phyloP scores from a whole-genome alignment of 2,888 invertebrate genomes.

The Salpingus planirostris region DNA sequence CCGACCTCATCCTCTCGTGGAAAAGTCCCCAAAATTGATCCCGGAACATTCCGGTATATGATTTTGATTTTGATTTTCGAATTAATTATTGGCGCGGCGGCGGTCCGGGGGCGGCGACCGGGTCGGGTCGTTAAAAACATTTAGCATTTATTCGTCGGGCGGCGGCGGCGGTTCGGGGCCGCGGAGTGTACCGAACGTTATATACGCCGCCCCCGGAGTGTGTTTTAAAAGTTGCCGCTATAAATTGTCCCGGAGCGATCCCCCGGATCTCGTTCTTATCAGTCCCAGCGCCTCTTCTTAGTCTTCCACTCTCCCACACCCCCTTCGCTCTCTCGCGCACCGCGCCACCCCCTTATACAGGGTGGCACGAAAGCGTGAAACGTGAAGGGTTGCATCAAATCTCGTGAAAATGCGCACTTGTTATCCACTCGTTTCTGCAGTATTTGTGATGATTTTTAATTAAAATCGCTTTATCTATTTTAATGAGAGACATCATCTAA shows the following conservation, averaged over 20 bases:
- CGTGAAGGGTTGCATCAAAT: no score
- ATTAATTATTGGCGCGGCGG: no score
- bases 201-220: constrained; percentile 40
- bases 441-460: neutral
- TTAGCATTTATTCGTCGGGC: no score
- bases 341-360: constrained; percentile 10
- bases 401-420: neutral
- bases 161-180: constrained; percentile 13
- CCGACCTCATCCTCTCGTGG: no score
- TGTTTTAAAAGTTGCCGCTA: constrained; percentile 45
- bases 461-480: neutral
- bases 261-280: constrained; percentile 42
- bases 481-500: no score
- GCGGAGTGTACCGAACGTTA: constrained; percentile 39
- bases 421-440: neutral
- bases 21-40: no score
- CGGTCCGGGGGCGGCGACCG: no score
- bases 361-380: no score
- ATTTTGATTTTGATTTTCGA: no score
- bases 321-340: no score
- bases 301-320: constrained; percentile 29
- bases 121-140: constrained; percentile 30
- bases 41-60: no score
- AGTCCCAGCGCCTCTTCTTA: constrained; percentile 39
- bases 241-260: constrained; percentile 45